Evolutionary conservation across 2,113 vertebrate species (phyloP), one percentile per base, ranked within the genome.

Genomic region (Sorex araneus): DNA sequence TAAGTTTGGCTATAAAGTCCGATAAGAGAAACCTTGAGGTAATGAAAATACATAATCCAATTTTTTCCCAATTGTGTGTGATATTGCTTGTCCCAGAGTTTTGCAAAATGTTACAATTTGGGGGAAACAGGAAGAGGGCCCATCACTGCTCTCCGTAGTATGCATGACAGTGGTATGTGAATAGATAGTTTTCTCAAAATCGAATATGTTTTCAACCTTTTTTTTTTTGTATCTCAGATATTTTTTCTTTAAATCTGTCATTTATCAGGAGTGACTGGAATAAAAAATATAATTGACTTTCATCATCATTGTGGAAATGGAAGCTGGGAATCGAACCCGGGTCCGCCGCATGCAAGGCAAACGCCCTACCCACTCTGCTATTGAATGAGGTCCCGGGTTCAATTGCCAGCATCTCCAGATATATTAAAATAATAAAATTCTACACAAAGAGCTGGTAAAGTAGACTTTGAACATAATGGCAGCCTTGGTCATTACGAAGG

Each of bases 191-290:
- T 84, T 27, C 40, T 50, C 64, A 89, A 89, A 64, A 73, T 57
- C n/a, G 30, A 85, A 64, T n/a, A n/a, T 79, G 40, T 40, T 40
- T 40, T 40, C 7, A 40, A 40, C 40, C 40, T 40, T 40, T 40
- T 40, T n/a, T n/a, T n/a, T 40, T 40, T 40, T 15, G 40, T 34
- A 88, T 88, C 97, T 96, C 19, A 87, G 82, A 87, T 90, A 36
- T 63, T 94, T 95, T 97, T 97, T 96, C 94, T 94, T 97, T 82
- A 89, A 96, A 97, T 84, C 94, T 92, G 94, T 97, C 96, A 96
- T 93, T 96, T 97, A 97, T 96, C 97, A 98, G 97, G 97, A 98
- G 97, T 97, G 98, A 97, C 97, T 97, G 96, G 97, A 98, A 97
- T 96, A 98, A 97, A 98, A 98, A 95, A 98, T 94, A 97, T 96